Conservation (phyloP, 2,888 invertebrate genomes). For the Andrena camellia region DNA sequence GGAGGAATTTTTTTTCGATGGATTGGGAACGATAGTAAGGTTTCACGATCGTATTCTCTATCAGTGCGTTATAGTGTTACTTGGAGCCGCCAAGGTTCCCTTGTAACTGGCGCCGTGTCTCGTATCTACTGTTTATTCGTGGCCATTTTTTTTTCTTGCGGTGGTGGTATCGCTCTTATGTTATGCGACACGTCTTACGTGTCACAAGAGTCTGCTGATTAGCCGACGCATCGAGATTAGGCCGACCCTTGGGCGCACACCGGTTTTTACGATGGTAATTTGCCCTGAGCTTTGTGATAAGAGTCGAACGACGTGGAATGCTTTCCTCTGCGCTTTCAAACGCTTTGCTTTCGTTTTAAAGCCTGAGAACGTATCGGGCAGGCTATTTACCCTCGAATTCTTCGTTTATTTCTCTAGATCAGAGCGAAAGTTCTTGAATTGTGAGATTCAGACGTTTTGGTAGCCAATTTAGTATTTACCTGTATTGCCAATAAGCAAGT, state of each 20-base stretch:
- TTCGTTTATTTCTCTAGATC: background rate
- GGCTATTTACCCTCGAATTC: background rate
- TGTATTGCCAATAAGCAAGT: constrained; percentile 16
- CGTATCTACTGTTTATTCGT: constrained; percentile 35
- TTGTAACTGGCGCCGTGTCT: background rate
- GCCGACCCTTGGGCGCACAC: constrained; percentile 8
- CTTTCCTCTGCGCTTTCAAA: background rate
- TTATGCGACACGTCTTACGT: constrained; percentile 40
- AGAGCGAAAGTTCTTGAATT: constrained; percentile 6
- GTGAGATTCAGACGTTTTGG: background rate
- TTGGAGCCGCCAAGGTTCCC: constrained; percentile 1
- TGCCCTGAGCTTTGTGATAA: constrained; percentile 45
- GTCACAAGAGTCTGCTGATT: constrained; percentile 54
- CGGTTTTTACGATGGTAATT: constrained; percentile 57
- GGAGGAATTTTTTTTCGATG: background rate
- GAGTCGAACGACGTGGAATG: constrained; percentile 12
- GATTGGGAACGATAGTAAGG: constrained; percentile 11
- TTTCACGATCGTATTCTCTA: constrained; percentile 18
- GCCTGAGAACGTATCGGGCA: background rate
- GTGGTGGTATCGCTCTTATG: constrained; percentile 28
- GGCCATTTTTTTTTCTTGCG: constrained; percentile 13
- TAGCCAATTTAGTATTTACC: constrained; percentile 34
- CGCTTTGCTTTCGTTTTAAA: background rate
- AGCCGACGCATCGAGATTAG: constrained; percentile 54
- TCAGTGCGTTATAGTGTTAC: background rate